These are phyloP conservation scores for Aplochiton taeniatus DNA, from an alignment of 2,797 vertebrate species.

Conservation along the genomic window DNA sequence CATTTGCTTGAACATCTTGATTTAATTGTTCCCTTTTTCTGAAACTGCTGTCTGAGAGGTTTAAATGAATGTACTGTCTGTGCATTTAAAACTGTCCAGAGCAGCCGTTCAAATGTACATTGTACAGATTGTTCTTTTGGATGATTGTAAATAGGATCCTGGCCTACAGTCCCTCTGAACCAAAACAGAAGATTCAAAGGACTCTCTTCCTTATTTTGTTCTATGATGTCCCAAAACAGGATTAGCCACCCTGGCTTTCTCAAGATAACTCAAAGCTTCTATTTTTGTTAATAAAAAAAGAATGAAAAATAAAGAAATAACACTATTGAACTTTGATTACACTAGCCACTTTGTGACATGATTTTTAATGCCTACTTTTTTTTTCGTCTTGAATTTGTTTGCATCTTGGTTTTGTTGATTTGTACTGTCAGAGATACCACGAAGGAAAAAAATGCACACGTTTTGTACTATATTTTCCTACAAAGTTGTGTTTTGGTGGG, in stretches of 20 bases:
- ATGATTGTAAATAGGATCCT: constrained; percentile 69
- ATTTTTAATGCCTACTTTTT: constrained; percentile 62
- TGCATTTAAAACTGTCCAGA: constrained; percentile 62
- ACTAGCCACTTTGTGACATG: constrained; percentile 77
- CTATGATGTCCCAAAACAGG: constrained; percentile 43
- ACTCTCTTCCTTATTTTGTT: constrained; percentile 55
- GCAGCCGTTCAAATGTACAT: constrained; percentile 67
- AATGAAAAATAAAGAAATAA: constrained; percentile 63
- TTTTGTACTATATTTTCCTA: constrained; percentile 86
- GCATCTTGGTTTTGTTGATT: constrained; percentile 55
- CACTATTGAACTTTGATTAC: constrained; percentile 74
- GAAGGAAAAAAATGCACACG: constrained; percentile 41
- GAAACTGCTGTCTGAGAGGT: neutral
- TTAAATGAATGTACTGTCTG: constrained; percentile 24
- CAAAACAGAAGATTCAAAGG: constrained; percentile 70
- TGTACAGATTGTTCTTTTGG: constrained; percentile 64
- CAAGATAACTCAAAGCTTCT: constrained; percentile 77
- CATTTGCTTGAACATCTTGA: neutral
- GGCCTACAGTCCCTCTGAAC: constrained; percentile 67
- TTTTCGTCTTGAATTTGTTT: constrained; percentile 44
- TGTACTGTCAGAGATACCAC: constrained; percentile 65
- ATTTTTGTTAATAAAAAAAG: constrained; percentile 83
- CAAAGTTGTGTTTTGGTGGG: constrained; percentile 65
- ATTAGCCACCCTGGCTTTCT: constrained; percentile 69
- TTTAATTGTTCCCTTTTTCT: neutral